These are phyloP conservation scores for Bambusicola thoracicus DNA, from an alignment of 2,113 vertebrate genomes.

Conservation along the genomic window DNA sequence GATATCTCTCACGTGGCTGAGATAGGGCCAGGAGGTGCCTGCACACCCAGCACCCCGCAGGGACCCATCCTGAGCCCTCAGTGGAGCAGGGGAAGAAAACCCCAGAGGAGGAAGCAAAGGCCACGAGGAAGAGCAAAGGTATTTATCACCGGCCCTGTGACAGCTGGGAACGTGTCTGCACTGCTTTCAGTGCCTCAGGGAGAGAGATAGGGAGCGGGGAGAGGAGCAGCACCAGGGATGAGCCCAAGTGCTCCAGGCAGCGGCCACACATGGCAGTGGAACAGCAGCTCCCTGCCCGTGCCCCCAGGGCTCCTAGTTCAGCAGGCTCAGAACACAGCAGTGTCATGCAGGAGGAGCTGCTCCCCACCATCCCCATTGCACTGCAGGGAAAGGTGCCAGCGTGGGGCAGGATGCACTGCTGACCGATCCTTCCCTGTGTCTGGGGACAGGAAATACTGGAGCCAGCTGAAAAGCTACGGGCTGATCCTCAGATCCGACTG, in stretches of 20 bases:
- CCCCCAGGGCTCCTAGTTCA: rapidly evolving
- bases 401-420: rapidly evolving
- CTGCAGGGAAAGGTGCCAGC: not conserved
- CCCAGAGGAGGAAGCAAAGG: not conserved
- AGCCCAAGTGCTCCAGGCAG: not conserved
- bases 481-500: not conserved
- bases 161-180: not conserved
- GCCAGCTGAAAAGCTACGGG: not conserved
- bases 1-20: not conserved
- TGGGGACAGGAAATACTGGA: conserved; percentile 21
- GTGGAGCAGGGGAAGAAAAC: not conserved
- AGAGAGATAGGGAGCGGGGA: not conserved
- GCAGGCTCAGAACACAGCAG: not conserved
- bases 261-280: rapidly evolving
- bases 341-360: rapidly evolving
- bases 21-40: not conserved
- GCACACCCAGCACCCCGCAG: not conserved
- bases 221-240: not conserved
- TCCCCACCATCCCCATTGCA: not conserved
- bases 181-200: rapidly evolving
- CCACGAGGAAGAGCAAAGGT: not conserved
- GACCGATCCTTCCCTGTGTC: not conserved
- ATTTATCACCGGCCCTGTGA: rapidly evolving
- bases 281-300: rapidly evolving
- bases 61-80: not conserved